A percentile compares a stretch with the other conserved stretches of the same genome.
Evolutionary conservation across 2,888 invertebrate species (phyloP).

Genomic region (Cabera pusaria): DNA sequence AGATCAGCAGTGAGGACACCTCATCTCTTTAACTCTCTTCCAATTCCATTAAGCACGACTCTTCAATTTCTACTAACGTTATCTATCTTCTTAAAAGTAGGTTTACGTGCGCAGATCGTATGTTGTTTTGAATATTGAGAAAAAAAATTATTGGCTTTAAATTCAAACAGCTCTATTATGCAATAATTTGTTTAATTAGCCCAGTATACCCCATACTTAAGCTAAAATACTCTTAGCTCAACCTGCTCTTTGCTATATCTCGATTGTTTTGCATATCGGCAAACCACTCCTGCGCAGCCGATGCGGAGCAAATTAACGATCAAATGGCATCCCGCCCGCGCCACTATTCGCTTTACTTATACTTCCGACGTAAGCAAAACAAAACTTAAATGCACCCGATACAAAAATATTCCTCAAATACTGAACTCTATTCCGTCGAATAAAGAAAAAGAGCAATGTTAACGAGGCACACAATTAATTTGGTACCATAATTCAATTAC

Average conservation of each 20-base stretch:
- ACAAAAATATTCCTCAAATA: constrained; percentile 36
- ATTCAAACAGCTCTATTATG: constrained; percentile 17
- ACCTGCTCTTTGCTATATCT: constrained; percentile 61
- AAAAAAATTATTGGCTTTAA: constrained; percentile 12
- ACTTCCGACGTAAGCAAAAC: constrained; percentile 52
- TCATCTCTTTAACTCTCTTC: no score
- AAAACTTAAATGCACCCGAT: constrained; percentile 36
- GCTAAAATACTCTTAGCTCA: constrained; percentile 41
- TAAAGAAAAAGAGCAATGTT: constrained; percentile 45
- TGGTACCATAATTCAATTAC: constrained; percentile 76
- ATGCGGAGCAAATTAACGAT: constrained; percentile 74
- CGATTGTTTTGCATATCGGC: constrained; percentile 79
- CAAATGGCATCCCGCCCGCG: constrained; percentile 65
- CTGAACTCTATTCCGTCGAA: constrained; percentile 47
- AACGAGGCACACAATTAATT: constrained; percentile 48
- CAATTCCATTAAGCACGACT: no score
- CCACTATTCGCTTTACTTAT: constrained; percentile 49
- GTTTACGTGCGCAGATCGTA: no score
- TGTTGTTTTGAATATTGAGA: no score
- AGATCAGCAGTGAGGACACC: no score
- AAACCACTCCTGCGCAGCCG: constrained; percentile 55
- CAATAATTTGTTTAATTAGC: constrained; percentile 25
- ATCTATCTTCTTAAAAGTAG: no score
- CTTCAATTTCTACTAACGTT: no score
- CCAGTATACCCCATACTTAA: constrained; percentile 40